Evolutionary conservation across 2,888 invertebrate genomes (phyloP).

Genomic region (Baccha elongata): DNA sequence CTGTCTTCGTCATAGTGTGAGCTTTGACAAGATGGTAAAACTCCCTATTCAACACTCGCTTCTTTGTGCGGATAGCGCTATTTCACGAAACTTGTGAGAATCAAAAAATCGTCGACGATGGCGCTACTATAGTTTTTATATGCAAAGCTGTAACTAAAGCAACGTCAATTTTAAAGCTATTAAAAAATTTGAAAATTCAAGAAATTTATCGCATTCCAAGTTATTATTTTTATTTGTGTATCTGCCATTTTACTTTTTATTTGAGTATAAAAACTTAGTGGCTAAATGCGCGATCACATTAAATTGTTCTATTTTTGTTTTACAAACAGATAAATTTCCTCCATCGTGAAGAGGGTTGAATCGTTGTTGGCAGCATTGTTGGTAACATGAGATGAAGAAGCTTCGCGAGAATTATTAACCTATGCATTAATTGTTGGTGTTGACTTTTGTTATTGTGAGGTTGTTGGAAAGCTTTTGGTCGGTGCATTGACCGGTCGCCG

Average conservation of each 20-base stretch:
- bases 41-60: no score
- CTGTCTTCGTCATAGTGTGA: no score
- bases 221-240: background rate
- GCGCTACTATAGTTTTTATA: no score
- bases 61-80: no score
- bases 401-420: background rate
- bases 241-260: constrained; percentile 16
- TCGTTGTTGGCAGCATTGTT: background rate
- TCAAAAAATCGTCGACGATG: no score
- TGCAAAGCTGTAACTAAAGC: no score
- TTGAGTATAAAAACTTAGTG: constrained; percentile 1
- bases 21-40: no score
- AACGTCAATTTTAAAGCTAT: no score
- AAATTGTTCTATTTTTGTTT: no score
- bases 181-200: constrained; percentile 12
- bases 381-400: background rate
- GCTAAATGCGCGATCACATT: no score
- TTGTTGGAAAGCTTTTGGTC: background rate
- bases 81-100: no score
- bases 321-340: no score
- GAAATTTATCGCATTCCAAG: constrained; percentile 12
- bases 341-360: background rate
- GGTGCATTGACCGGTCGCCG: background rate
- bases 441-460: background rate
- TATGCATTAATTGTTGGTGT: background rate